Evolutionary conservation across 1,140 invertebrate genomes (phyloP).

Genomic region (Nasonia vitripennis): DNA sequence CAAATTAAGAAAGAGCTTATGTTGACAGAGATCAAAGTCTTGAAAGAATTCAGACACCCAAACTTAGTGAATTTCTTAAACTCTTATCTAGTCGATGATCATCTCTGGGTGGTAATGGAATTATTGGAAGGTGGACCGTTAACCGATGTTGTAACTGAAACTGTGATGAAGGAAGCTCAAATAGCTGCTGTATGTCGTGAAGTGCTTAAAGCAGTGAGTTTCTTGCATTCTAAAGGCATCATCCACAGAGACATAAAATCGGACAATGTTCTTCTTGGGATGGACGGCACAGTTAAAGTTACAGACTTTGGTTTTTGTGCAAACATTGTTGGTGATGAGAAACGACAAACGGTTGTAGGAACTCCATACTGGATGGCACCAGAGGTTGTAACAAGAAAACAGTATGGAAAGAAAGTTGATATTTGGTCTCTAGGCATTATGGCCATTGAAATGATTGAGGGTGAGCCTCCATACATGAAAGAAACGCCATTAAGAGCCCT

Average conservation of each 20-base stretch:
- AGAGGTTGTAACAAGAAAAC: conserved; percentile 90
- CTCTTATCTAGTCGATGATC: conserved; percentile 90
- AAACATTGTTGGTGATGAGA: conserved; percentile 93
- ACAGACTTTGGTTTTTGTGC: conserved; percentile 99
- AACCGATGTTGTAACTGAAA: conserved; percentile 98
- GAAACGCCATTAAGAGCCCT: conserved; percentile 95
- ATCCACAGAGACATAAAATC: conserved; percentile 97
- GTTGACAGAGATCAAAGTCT: conserved; percentile 95
- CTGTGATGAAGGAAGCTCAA: conserved; percentile 97
- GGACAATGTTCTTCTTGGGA: conserved; percentile 96
- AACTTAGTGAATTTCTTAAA: conserved; percentile 99
- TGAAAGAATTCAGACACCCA: conserved; percentile 94
- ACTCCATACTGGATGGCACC: conserved; percentile 91
- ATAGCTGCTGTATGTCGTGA: conserved; percentile 96
- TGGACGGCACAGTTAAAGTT: conserved; percentile 97
- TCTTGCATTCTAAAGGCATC: conserved; percentile 93
- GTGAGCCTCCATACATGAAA: conserved; percentile 84
- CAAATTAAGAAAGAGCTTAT: conserved; percentile 96
- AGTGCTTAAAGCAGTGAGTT: conserved; percentile 93
- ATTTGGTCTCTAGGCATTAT: conserved; percentile 98
- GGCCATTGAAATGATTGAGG: conserved; percentile 99
- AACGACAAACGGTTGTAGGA: conserved; percentile 97
- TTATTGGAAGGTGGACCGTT: conserved; percentile 95
- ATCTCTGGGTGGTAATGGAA: conserved; percentile 97
- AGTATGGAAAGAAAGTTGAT: conserved; percentile 94